These are phyloP conservation scores for Caenorhabditis zanzibari DNA, from an alignment of 2,888 invertebrate genomes.

Conservation along the genomic window DNA sequence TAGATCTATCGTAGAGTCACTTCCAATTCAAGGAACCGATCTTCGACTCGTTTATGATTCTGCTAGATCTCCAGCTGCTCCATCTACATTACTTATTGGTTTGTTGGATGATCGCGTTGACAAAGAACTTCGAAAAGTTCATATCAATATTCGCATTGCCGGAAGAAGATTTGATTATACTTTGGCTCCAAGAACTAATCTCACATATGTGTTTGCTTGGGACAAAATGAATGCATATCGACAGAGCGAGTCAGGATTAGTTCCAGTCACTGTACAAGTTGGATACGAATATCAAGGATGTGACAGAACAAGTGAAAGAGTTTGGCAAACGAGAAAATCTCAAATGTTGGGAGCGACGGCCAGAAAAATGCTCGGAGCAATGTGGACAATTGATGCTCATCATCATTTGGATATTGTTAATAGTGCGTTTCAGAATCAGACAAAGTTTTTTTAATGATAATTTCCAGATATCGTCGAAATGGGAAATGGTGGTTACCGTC, in stretches of 20 bases:
- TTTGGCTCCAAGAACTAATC: slow-evolving; percentile 85
- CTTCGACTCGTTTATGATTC: slow-evolving; percentile 92
- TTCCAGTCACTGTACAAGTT: slow-evolving; percentile 81
- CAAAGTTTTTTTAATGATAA: background rate
- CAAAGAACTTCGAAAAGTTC: slow-evolving; percentile 91
- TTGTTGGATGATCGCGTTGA: slow-evolving; percentile 91
- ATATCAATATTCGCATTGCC: slow-evolving; percentile 90
- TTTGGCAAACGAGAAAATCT: slow-evolving; percentile 97
- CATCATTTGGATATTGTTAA: slow-evolving; percentile 99
- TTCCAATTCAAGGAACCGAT: slow-evolving; percentile 66
- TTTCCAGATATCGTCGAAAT: slow-evolving; percentile 90
- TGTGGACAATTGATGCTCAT: slow-evolving; percentile 98
- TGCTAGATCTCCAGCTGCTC: slow-evolving; percentile 94
- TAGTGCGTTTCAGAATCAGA: slow-evolving; percentile 86
- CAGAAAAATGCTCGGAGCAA: slow-evolving; percentile 84
- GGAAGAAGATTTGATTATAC: slow-evolving; percentile 65
- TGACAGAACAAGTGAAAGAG: slow-evolving; percentile 89
- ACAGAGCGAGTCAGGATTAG: slow-evolving; percentile 94
- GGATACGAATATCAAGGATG: slow-evolving; percentile 95
- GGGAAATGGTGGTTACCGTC: slow-evolving; percentile 95
- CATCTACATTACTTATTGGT: slow-evolving; percentile 94
- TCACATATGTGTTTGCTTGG: slow-evolving; percentile 98
- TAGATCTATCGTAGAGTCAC: slow-evolving; percentile 49
- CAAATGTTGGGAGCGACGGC: slow-evolving; percentile 86
- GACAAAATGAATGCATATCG: slow-evolving; percentile 97